Evolutionary conservation across 2,113 vertebrate genomes (phyloP), one percentile per base, ranked within the genome.

Genomic region (Gymnarchus niloticus): DNA sequence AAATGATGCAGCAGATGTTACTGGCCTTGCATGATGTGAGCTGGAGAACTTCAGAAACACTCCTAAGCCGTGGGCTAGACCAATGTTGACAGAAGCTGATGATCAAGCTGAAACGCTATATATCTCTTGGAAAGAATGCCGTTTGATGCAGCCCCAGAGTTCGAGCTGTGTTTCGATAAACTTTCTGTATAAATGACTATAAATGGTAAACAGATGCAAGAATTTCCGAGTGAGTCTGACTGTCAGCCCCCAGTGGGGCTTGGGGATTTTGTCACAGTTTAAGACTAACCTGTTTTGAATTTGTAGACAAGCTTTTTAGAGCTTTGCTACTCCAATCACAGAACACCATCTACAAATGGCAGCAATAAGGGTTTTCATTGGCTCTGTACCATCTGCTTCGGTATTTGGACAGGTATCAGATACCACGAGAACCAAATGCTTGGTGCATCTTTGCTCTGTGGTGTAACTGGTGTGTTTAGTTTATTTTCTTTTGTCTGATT

Each of bases 181-280:
- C 48, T 87, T 89, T 91, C 76, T 87, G 83, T 88, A 89, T 87
- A 90, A 92, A 93, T 92, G 56, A 88, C 90, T 87, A 54, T 89
- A 92, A 93, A 93, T 93, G 89, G 89, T 81, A 89, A 90, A 44
- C 86, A 93, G 88, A 91, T 93, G 92, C 90, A 90, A 81, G 81
- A 78, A 46, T 88, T 85, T 92, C 82, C 83, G 87, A 85, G 88
- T 86, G 19, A 54, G 69, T 65, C 21, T 87, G 90, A 89, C 85
- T 81, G 84, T 92, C 93, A 87, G 87, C 57, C 85, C 48, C 77
- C 86, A 88, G 4, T 81, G 86, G 57, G 87, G 81, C 88, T 81
- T 88, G 88, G 85, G 81, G 85, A 87, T 90, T 46, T 59, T 92
- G 89, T 87, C 89, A 85, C 86, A 76, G 83, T 91, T 93, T 91